Percentiles rank a stretch among this genome's conserved stretches.
Evolutionary conservation across 2,113 vertebrate genomes (phyloP).

Genomic region (Chloropsis hardwickii): DNA sequence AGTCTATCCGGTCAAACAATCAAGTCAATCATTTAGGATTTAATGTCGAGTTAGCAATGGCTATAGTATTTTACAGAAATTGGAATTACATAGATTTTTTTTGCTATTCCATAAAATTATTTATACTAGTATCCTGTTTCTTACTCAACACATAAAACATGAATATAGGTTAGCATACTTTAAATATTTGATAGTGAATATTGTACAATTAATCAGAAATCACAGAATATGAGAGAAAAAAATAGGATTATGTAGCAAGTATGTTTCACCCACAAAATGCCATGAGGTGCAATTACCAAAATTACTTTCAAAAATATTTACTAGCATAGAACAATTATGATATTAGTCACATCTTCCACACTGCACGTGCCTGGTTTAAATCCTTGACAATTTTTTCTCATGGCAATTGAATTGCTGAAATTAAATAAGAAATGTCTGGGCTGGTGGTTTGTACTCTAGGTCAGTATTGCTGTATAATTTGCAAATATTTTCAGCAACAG

Average conservation of each 20-base stretch:
- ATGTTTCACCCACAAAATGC: not conserved
- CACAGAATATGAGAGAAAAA: not conserved
- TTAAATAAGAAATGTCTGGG: not conserved
- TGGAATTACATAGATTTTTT: not conserved
- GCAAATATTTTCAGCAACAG: not conserved
- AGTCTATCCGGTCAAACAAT: not conserved
- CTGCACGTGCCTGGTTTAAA: not conserved
- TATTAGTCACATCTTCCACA: not conserved
- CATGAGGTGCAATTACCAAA: not conserved
- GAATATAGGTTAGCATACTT: not conserved
- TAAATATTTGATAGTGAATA: not conserved
- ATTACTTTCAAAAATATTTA: not conserved
- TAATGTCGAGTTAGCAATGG: not conserved
- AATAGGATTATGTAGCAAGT: not conserved
- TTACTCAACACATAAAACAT: not conserved
- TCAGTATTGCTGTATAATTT: not conserved
- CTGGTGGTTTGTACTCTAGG: not conserved
- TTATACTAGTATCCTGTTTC: not conserved
- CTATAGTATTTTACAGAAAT: not conserved
- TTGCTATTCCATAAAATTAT: not conserved
- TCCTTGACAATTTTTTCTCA: not conserved
- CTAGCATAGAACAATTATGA: not conserved
- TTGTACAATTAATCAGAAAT: not conserved
- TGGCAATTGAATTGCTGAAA: not conserved
- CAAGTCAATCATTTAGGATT: not conserved